A percentile compares a stretch with the other conserved stretches of the same genome.
Evolutionary conservation across 2,888 invertebrate species (phyloP).

Genomic region (Parapristionchus giblindavisi): DNA sequence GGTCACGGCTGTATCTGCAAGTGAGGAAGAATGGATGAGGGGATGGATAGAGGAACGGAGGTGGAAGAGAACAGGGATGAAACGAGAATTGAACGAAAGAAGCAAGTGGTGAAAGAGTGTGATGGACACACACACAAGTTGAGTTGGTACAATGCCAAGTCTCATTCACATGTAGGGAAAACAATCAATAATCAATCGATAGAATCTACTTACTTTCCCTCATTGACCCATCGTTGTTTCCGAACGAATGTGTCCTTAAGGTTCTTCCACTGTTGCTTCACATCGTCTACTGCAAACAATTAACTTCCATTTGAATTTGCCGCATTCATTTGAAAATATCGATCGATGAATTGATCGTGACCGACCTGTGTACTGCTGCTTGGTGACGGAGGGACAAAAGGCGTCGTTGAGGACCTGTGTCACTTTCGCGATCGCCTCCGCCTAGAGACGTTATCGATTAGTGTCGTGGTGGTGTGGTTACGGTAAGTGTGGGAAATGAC

Average conservation of each 20-base stretch:
- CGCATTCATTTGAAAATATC: neutral
- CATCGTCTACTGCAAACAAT: slow-evolving; percentile 49
- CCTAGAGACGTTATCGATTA: neutral
- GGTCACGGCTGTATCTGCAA: slow-evolving; percentile 48
- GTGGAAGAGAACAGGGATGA: too few species aligned
- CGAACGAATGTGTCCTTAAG: slow-evolving; percentile 58
- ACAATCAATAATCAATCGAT: too few species aligned
- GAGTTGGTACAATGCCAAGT: neutral
- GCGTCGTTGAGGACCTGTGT: slow-evolving; percentile 29
- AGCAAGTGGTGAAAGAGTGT: neutral
- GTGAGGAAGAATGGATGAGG: neutral
- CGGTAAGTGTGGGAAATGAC: neutral
- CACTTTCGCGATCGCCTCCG: slow-evolving; percentile 13
- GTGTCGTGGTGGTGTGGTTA: neutral
- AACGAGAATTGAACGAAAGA: neutral
- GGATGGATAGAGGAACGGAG: too few species aligned
- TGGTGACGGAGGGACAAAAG: slow-evolving; percentile 32
- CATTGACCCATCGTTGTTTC: slow-evolving; percentile 54
- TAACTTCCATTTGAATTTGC: neutral
- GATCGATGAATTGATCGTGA: neutral
- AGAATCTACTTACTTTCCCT: slow-evolving; percentile 48
- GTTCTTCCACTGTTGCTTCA: slow-evolving; percentile 58
- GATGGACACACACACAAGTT: too few species aligned
- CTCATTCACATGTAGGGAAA: neutral
- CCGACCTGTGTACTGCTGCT: slow-evolving; percentile 33